Percentiles rank a stretch among this genome's conserved stretches.
Evolutionary conservation across 1,140 invertebrate species (phyloP).

Genomic region (Trinorchestia longiramus): DNA sequence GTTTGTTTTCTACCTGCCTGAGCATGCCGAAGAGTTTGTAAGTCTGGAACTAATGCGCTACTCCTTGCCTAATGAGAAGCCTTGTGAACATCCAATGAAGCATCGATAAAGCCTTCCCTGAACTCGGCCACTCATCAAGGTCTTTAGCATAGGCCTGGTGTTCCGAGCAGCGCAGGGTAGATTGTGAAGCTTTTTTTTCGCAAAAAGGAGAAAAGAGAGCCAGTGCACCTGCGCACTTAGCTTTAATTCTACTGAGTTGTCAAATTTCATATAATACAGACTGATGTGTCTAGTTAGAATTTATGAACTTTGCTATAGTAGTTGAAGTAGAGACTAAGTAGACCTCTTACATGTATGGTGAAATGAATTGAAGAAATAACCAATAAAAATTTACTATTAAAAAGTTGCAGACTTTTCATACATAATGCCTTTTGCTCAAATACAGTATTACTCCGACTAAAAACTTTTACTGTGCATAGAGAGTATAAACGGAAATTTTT

Average conservation of each 20-base stretch:
- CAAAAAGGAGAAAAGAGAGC: neutral
- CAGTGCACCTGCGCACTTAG: neutral
- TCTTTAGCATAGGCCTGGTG: neutral
- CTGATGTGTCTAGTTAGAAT: neutral
- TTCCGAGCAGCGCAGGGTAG: neutral
- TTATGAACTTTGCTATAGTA: neutral
- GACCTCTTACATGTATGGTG: neutral
- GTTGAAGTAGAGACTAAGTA: neutral
- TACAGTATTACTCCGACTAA: neutral
- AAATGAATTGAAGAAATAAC: neutral
- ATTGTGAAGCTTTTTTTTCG: neutral
- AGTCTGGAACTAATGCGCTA: conserved; percentile 28
- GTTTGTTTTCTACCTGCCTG: neutral
- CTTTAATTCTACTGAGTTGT: neutral
- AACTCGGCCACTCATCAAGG: neutral
- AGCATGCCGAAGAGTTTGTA: neutral
- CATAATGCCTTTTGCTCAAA: neutral
- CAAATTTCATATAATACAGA: neutral
- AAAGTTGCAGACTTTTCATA: neutral
- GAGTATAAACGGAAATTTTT: neutral
- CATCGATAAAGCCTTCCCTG: neutral
- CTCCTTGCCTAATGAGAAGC: neutral
- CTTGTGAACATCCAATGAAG: conserved; percentile 31
- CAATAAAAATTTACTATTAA: neutral
- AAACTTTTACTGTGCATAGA: neutral